Percentiles rank a stretch among this genome's conserved stretches.
phyloP scores from a whole-genome alignment of 2,797 vertebrate genomes.

The Helarctos malayanus region DNA sequence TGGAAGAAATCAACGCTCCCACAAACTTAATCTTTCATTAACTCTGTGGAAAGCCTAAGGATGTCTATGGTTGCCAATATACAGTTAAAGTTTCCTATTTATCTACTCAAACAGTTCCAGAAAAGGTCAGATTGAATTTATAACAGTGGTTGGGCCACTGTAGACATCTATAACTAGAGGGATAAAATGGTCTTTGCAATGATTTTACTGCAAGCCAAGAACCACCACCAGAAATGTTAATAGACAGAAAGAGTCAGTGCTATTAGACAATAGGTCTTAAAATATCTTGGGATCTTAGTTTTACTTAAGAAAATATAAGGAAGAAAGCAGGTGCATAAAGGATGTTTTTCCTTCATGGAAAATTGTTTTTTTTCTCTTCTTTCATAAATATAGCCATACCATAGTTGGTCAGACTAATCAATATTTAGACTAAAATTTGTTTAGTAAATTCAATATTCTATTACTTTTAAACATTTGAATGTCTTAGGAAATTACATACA shows the following conservation, averaged over 20 bases:
- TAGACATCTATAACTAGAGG: slow-evolving; percentile 62
- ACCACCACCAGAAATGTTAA: slow-evolving; percentile 69
- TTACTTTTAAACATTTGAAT: background rate
- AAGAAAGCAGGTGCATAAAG: background rate
- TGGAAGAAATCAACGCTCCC: slow-evolving; percentile 75
- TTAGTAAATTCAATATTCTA: background rate
- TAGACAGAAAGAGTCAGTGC: slow-evolving; percentile 2
- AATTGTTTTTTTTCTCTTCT: background rate
- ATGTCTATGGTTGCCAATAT: slow-evolving; percentile 72
- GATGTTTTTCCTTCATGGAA: background rate
- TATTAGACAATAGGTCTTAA: background rate
- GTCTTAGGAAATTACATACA: background rate
- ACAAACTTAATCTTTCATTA: slow-evolving; percentile 73
- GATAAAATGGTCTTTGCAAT: slow-evolving; percentile 70
- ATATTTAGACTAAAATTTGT: background rate
- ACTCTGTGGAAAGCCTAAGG: slow-evolving; percentile 73
- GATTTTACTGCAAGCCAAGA: slow-evolving; percentile 68
- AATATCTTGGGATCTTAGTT: background rate
- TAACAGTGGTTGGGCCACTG: slow-evolving; percentile 54
- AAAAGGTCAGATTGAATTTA: slow-evolving; percentile 79
- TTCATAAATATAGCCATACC: background rate
- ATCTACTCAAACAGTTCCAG: slow-evolving; percentile 74
- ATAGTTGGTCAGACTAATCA: background rate
- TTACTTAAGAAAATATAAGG: background rate
- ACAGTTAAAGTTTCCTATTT: slow-evolving; percentile 79